These are phyloP conservation scores for Sitobion miscanthi DNA, from an alignment of 1,140 invertebrate genomes.

Conservation along the genomic window DNA sequence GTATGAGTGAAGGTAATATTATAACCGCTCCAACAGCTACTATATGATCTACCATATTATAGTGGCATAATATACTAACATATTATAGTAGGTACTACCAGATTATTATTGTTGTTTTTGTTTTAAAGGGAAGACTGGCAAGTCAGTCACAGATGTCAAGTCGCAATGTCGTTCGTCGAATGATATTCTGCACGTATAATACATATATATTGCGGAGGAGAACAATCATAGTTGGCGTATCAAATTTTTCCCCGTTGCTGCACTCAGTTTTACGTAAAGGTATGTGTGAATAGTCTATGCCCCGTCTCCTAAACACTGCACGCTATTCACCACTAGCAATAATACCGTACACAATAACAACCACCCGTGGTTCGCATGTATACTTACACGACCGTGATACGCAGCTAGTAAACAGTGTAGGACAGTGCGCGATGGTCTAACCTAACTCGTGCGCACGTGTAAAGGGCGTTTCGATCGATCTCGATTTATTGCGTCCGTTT, in stretches of 20 bases:
- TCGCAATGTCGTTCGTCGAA: too few relatives aligned
- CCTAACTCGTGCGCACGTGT: background rate
- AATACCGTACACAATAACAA: background rate
- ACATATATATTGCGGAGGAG: background rate
- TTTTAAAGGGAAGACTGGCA: too few relatives aligned
- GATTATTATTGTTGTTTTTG: too few relatives aligned
- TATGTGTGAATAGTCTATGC: background rate
- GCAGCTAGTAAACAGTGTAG: background rate
- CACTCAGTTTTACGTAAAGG: background rate
- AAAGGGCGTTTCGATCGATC: constrained; percentile 15
- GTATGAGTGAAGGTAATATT: too few relatives aligned
- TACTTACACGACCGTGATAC: too few relatives aligned
- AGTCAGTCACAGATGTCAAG: too few relatives aligned
- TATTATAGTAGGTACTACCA: too few relatives aligned
- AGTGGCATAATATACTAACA: too few relatives aligned
- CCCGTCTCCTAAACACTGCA: background rate
- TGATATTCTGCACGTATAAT: too few relatives aligned
- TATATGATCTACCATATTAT: too few relatives aligned
- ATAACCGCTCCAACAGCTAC: too few relatives aligned
- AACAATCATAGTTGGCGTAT: background rate
- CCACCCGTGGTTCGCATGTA: background rate
- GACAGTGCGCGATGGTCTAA: background rate
- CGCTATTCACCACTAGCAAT: background rate
- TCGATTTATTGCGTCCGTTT: constrained; percentile 8
- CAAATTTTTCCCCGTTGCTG: background rate